Percentiles rank a stretch among this genome's conserved stretches.
These are phyloP conservation scores for Sphaeridia pumilis DNA, from an alignment of 2,888 invertebrate genomes.

Conservation along the genomic window DNA sequence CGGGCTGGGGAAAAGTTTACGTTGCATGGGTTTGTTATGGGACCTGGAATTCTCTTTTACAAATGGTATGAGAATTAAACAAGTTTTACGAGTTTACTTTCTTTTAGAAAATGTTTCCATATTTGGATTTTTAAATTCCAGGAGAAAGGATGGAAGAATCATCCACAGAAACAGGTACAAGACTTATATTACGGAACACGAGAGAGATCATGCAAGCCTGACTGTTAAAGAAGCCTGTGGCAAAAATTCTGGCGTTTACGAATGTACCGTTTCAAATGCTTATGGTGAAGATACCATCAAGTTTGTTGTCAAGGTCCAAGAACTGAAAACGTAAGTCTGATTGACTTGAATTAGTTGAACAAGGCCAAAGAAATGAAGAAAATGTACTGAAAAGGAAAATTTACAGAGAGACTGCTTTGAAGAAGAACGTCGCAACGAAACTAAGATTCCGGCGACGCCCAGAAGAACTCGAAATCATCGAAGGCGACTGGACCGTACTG, in stretches of 20 bases:
- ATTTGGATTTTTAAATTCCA: background rate
- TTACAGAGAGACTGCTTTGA: constrained; percentile 1
- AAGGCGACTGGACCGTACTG: constrained; percentile 10
- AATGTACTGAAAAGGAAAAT: background rate
- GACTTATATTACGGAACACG: constrained; percentile 13
- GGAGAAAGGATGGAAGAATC: constrained; percentile 15
- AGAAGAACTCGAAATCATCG: constrained; percentile 13
- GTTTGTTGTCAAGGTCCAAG: constrained; percentile 8
- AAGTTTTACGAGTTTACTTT: background rate
- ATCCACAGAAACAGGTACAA: constrained; percentile 14
- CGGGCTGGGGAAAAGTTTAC: constrained; percentile 12
- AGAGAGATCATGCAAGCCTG: constrained; percentile 13
- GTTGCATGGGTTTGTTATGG: constrained; percentile 15
- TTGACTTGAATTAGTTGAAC: background rate
- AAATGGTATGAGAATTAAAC: constrained; percentile 3
- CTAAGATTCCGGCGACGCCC: constrained; percentile 7
- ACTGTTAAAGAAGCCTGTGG: constrained; percentile 5
- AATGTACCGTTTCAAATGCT: constrained; percentile 10
- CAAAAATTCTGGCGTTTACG: constrained; percentile 8
- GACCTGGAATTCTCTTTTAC: constrained; percentile 15
- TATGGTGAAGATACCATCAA: constrained; percentile 10
- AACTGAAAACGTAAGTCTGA: background rate
- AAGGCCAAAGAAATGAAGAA: background rate
- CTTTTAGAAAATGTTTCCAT: background rate
- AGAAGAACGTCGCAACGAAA: constrained; percentile 4